phyloP scores from a whole-genome alignment of 2,888 invertebrate genomes.

The Agelastica alni region DNA sequence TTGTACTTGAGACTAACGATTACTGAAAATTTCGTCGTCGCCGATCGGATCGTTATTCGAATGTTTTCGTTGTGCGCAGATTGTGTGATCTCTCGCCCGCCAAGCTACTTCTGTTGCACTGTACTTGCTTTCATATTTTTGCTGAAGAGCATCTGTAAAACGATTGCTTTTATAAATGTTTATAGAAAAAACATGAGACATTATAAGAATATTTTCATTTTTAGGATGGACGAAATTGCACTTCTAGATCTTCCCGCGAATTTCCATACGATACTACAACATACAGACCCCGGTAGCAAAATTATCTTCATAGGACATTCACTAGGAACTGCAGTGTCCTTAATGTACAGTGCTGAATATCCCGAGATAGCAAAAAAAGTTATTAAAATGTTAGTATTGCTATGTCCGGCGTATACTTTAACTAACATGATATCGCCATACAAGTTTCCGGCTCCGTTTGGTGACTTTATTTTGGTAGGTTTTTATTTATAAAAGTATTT shows the following conservation, averaged over 20 bases:
- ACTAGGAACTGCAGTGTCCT: constrained; percentile 78
- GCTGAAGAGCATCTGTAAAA: too few species aligned
- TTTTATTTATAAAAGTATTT: background rate
- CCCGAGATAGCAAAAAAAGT: constrained; percentile 71
- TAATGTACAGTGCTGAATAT: constrained; percentile 69
- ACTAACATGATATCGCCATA: constrained; percentile 64
- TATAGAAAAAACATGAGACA: background rate
- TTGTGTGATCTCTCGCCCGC: too few species aligned
- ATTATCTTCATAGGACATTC: constrained; percentile 85
- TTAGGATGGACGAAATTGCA: constrained; percentile 50
- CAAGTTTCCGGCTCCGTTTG: constrained; percentile 65
- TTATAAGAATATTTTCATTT: too few species aligned
- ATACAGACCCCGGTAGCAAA: constrained; percentile 44
- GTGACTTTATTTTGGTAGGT: constrained; percentile 45
- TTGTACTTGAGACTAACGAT: too few species aligned
- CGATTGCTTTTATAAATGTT: too few species aligned
- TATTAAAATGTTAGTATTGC: constrained; percentile 64
- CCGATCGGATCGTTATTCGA: too few species aligned
- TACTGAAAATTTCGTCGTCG: too few species aligned
- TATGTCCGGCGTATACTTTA: constrained; percentile 72
- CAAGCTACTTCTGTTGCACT: too few species aligned
- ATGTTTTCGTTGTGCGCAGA: too few species aligned
- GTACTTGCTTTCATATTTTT: too few species aligned
- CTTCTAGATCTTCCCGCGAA: constrained; percentile 49
- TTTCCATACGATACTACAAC: constrained; percentile 43